These are phyloP conservation scores for Drosophila mayaguana DNA, from an alignment of 2,888 invertebrate species.

Conservation along the genomic window DNA sequence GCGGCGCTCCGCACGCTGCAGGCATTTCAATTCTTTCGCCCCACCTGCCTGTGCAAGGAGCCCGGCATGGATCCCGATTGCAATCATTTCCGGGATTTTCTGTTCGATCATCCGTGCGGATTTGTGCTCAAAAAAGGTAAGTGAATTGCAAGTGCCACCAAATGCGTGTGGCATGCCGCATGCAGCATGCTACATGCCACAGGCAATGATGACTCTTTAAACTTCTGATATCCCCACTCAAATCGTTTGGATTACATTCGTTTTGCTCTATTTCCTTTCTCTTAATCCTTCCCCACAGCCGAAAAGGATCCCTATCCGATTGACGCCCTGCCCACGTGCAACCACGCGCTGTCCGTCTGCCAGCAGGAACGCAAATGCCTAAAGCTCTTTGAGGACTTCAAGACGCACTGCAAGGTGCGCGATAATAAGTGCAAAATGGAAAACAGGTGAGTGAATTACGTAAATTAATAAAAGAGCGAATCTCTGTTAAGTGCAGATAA, in stretches of 20 bases:
- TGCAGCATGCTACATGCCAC: conserved; percentile 1
- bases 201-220: neutral
- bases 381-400: conserved; percentile 93
- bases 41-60: conserved; percentile 96
- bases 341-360: conserved; percentile 94
- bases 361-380: conserved; percentile 92
- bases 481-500: conserved; percentile 9
- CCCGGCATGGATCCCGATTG: conserved; percentile 96
- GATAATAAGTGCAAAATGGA: conserved; percentile 96
- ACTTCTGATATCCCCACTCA: neutral
- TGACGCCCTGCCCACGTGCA: conserved; percentile 95
- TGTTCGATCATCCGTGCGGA: conserved; percentile 97
- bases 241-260: conserved; percentile 7
- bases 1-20: conserved; percentile 95
- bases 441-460: conserved; percentile 89
- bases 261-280: neutral
- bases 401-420: conserved; percentile 93
- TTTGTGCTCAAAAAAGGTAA: conserved; percentile 95
- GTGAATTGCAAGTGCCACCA: conserved; percentile 15
- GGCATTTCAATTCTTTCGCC: conserved; percentile 96
- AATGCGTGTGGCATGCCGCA: conserved; percentile 1
- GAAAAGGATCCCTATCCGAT: conserved; percentile 96
- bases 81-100: conserved; percentile 96
- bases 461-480: neutral
- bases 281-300: conserved; percentile 57